Evolutionary conservation across 2,888 invertebrate species (phyloP).

Genomic region (Drosophila siamana): DNA sequence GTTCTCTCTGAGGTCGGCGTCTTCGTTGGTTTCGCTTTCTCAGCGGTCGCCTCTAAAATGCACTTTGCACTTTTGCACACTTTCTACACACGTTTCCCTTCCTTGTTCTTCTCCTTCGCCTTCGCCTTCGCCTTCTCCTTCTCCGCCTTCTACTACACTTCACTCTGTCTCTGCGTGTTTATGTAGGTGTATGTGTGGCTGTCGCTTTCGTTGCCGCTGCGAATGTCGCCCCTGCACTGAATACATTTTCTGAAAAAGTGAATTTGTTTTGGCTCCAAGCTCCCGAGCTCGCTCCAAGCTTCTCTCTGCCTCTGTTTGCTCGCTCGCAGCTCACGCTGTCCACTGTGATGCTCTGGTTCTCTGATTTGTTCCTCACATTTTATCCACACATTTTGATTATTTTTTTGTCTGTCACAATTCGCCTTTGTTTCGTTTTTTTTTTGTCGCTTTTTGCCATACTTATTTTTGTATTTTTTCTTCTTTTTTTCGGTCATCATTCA

Average conservation of each 20-base stretch:
- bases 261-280: conserved; percentile 61
- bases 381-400: conserved; percentile 16
- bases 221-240: conserved; percentile 84
- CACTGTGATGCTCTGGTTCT: conserved; percentile 20
- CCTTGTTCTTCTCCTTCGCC: background rate
- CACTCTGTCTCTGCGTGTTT: conserved; percentile 9
- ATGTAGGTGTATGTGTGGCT: conserved; percentile 56
- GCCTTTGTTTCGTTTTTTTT: conserved; percentile 33
- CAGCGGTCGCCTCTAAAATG: conserved; percentile 42
- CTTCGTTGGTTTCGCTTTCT: conserved; percentile 21
- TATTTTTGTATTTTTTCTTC: conserved; percentile 9
- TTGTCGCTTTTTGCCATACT: background rate
- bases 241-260: conserved; percentile 81
- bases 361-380: conserved; percentile 19
- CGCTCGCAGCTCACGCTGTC: conserved; percentile 9
- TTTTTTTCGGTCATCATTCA: conserved; percentile 58
- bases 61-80: conserved; percentile 50
- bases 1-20: background rate
- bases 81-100: conserved; percentile 47
- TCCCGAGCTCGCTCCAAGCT: conserved; percentile 40
- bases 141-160: background rate
- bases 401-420: too few species aligned
- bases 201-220: conserved; percentile 79
- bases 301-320: conserved; percentile 24
- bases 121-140: background rate